A percentile compares a stretch with the other conserved stretches of the same genome.
phyloP scores from a whole-genome alignment of 2,113 vertebrate species.

The Tychaedon coryphoeus region DNA sequence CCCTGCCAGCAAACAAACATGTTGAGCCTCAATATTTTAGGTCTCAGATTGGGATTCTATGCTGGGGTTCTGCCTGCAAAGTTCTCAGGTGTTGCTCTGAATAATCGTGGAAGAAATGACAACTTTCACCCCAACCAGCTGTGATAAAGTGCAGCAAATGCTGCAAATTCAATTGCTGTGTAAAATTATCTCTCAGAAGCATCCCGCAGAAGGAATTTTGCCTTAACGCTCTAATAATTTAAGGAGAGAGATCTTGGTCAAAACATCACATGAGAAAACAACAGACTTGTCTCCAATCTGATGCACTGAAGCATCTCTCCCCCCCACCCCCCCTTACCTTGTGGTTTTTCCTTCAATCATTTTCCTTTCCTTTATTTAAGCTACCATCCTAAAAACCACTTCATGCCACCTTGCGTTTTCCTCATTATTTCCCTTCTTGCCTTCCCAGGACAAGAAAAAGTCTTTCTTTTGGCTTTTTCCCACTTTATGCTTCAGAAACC shows the following conservation, averaged over 20 bases:
- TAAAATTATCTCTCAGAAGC: neutral
- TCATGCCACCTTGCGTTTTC: neutral
- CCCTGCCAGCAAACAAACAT: neutral
- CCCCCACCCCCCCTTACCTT: neutral
- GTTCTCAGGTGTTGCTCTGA: neutral
- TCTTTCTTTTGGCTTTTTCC: slow-evolving; percentile 74
- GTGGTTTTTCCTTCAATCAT: neutral
- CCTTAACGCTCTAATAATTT: neutral
- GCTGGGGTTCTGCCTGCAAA: neutral
- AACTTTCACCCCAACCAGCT: neutral
- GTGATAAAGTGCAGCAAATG: neutral
- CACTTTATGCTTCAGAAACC: slow-evolving; percentile 71
- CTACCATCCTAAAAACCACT: neutral
- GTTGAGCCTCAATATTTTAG: neutral
- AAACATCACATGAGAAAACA: neutral
- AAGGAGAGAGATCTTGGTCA: neutral
- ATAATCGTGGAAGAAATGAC: neutral
- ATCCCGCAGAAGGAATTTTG: neutral
- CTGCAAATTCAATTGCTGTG: neutral
- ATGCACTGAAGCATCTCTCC: neutral
- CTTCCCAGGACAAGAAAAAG: slow-evolving; percentile 74
- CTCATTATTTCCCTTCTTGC: slow-evolving; percentile 68
- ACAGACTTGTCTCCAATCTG: neutral
- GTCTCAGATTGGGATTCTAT: neutral
- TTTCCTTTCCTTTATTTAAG: neutral